phyloP scores from a whole-genome alignment of 1,140 invertebrate genomes.

The Brachionus sp. region DNA sequence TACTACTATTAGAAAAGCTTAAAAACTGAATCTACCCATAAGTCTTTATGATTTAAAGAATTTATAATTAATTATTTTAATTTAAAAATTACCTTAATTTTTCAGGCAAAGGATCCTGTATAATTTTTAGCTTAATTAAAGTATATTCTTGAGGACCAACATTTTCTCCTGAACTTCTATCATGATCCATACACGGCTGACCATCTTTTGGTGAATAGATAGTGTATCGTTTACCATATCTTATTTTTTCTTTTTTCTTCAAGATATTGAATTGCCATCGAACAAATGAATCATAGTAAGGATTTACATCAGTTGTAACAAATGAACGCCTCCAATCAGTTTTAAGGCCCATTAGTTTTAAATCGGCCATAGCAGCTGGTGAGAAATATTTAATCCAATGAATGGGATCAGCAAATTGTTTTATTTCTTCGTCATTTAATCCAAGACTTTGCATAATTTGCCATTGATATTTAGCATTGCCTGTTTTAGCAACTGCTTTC shows the following conservation, averaged over 20 bases:
- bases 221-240: slow-evolving; percentile 94
- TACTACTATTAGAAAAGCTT: too few relatives aligned
- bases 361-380: slow-evolving; percentile 77
- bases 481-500: slow-evolving; percentile 90
- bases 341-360: slow-evolving; percentile 82
- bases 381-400: slow-evolving; percentile 92
- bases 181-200: slow-evolving; percentile 99
- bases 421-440: slow-evolving; percentile 82
- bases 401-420: slow-evolving; percentile 79
- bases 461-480: slow-evolving; percentile 89
- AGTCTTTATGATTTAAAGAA: too few relatives aligned
- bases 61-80: too few relatives aligned
- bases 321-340: slow-evolving; percentile 95
- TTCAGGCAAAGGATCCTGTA: slow-evolving; percentile 68
- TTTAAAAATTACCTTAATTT: slow-evolving; percentile 61
- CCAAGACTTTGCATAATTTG: slow-evolving; percentile 95
- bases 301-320: slow-evolving; percentile 95
- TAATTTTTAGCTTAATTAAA: slow-evolving; percentile 82
- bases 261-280: slow-evolving; percentile 90
- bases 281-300: slow-evolving; percentile 95
- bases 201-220: slow-evolving; percentile 93
- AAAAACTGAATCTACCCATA: too few relatives aligned
- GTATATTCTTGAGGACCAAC: slow-evolving; percentile 98
- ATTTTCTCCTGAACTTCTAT: slow-evolving; percentile 88
- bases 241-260: slow-evolving; percentile 80